phyloP scores from a whole-genome alignment of 2,113 vertebrate genomes.

The Notarius quadriscutis region DNA sequence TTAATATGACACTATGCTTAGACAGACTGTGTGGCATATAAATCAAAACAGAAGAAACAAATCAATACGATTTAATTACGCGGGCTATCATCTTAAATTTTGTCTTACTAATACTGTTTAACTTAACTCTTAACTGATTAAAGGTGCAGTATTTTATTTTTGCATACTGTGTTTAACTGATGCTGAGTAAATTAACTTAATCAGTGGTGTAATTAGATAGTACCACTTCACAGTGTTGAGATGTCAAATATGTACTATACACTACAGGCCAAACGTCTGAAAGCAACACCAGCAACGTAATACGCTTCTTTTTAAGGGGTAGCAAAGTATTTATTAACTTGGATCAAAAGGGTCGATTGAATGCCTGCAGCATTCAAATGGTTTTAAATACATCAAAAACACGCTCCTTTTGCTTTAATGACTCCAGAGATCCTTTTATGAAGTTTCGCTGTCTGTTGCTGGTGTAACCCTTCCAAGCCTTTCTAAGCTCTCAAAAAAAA shows the following conservation, averaged over 20 bases:
- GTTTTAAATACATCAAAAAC: neutral
- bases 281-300: neutral
- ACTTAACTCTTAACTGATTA: neutral
- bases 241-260: conserved; percentile 14
- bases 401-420: neutral
- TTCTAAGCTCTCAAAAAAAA: neutral
- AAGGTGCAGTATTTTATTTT: conserved; percentile 8
- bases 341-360: neutral
- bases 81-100: neutral
- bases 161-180: neutral
- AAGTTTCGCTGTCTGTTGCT: neutral
- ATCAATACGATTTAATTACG: neutral
- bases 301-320: neutral
- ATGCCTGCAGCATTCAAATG: neutral
- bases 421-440: neutral
- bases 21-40: neutral
- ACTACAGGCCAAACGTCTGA: conserved; percentile 7
- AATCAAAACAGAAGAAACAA: neutral
- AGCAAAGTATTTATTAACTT: neutral
- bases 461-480: neutral
- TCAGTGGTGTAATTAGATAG: neutral
- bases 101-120: neutral
- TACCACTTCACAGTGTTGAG: conserved; percentile 1
- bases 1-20: neutral
- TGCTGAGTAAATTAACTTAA: neutral